Evolutionary conservation across 2,888 invertebrate genomes (phyloP), one percentile per base, ranked within the genome.

Genomic region (Apamea crenata): DNA sequence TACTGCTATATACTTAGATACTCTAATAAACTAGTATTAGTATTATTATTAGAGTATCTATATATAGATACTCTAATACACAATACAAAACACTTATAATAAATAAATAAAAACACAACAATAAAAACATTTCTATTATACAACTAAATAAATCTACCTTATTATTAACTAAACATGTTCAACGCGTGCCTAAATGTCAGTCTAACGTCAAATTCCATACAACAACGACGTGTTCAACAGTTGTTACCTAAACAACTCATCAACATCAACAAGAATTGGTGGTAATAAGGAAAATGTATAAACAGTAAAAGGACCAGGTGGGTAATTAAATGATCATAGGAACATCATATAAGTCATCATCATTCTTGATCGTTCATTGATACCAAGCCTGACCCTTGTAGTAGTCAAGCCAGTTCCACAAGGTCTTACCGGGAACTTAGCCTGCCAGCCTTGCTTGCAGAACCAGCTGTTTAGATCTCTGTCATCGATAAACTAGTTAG

Each of bases 331-430:
- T 47, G 8, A 25, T 12, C 2, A 40, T 69, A 71, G 50, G 40
- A 65, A 66, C 72, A 44, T 32, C 16, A 63, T 47, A 66, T 44
- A 66, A 53, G 18, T 69, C 16, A 67, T 65, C 21, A 66, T 53
- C 32, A 72, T 71, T 69, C 80, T 70, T 70, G 61, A 32, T 65
- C 65, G 83, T 81, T 59, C 71, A 74, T 85, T 74, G 71, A 81
- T 84, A 82, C 74, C 7, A 4, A 63, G 65, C 29, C 40, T 10
- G 73, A 71, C 76, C 76, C 59, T 86, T 68, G 76, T 47, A 65
- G 75, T 53, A 1, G 84, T 74, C 73, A 74, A 86, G 73, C 86
- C 12, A 76, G 84, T 86, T 82, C 12, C 2, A 71, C 83, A 82
- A 86, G 84, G 78, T 84, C 76, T 44, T 4, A 25, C 0, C 36